Evolutionary conservation across 2,888 invertebrate genomes (phyloP).

Genomic region (Amphipoea oculea): DNA sequence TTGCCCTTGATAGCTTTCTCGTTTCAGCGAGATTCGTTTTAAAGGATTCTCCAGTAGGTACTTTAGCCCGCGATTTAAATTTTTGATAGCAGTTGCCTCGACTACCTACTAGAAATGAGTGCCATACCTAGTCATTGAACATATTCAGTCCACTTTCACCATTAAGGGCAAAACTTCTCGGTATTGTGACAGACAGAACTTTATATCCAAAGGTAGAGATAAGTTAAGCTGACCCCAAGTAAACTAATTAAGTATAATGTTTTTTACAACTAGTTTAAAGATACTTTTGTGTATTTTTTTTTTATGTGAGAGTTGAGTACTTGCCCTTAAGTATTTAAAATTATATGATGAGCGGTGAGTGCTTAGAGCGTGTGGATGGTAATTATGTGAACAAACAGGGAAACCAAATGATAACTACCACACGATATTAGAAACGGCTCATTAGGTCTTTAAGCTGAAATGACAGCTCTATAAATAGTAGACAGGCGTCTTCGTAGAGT

Average conservation of each 20-base stretch:
- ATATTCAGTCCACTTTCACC: neutral
- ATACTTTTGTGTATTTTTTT: neutral
- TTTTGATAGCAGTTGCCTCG: constrained; percentile 9
- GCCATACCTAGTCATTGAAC: too few species aligned
- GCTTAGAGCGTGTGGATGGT: constrained; percentile 73
- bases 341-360: constrained; percentile 52
- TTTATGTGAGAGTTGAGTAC: constrained; percentile 6
- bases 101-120: neutral
- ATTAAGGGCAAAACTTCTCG: neutral
- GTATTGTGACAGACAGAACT: neutral
- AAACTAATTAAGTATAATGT: neutral
- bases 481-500: constrained; percentile 76
- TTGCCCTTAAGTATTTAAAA: constrained; percentile 43
- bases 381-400: constrained; percentile 86
- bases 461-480: constrained; percentile 88
- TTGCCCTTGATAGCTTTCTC: constrained; percentile 70
- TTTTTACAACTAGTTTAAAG: neutral
- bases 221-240: neutral
- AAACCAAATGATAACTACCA: constrained; percentile 83
- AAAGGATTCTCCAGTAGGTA: constrained; percentile 51
- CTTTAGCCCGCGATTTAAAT: constrained; percentile 23
- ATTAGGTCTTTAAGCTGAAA: constrained; percentile 88
- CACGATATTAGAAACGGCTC: constrained; percentile 88
- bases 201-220: neutral
- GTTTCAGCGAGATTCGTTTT: constrained; percentile 56